Conservation (phyloP, 2,888 invertebrate genomes). For the Sarcophaga caerulescens region DNA sequence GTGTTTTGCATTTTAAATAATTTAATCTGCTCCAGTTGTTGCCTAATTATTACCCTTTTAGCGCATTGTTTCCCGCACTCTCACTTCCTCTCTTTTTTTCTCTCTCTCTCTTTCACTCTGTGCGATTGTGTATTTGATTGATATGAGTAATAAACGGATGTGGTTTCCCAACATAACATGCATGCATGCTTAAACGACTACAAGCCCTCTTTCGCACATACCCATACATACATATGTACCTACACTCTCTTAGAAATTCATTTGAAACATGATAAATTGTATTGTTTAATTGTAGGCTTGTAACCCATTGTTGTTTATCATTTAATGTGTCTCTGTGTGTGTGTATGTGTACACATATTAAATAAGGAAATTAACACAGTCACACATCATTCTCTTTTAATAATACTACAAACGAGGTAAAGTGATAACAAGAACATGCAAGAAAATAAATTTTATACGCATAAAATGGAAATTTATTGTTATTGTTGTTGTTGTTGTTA, state of each 20-base stretch:
- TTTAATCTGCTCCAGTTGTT: slow-evolving; percentile 63
- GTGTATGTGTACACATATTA: slow-evolving; percentile 2
- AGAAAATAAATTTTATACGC: no score
- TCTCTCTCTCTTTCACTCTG: not conserved
- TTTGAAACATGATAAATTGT: slow-evolving; percentile 32
- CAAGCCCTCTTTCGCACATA: not conserved
- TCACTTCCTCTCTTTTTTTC: not conserved
- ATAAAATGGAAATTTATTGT: no score
- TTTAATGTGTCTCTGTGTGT: not conserved
- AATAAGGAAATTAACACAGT: slow-evolving; percentile 25
- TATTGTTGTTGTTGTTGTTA: no score
- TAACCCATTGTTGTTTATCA: not conserved
- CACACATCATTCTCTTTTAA: not conserved
- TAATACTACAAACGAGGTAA: no score
- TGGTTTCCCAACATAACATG: slow-evolving; percentile 23
- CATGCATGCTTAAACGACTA: slow-evolving; percentile 7
- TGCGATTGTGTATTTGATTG: slow-evolving; percentile 38
- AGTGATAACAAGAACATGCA: no score
- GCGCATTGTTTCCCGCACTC: slow-evolving; percentile 25
- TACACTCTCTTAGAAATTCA: slow-evolving; percentile 8
- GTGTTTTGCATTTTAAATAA: slow-evolving; percentile 61
- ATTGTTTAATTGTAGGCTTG: slow-evolving; percentile 33
- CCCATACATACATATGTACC: not conserved
- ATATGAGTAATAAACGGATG: slow-evolving; percentile 44
- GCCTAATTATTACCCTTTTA: slow-evolving; percentile 60